Evolutionary conservation across 1,140 invertebrate species (phyloP).

Genomic region (Hormaphis cornu): DNA sequence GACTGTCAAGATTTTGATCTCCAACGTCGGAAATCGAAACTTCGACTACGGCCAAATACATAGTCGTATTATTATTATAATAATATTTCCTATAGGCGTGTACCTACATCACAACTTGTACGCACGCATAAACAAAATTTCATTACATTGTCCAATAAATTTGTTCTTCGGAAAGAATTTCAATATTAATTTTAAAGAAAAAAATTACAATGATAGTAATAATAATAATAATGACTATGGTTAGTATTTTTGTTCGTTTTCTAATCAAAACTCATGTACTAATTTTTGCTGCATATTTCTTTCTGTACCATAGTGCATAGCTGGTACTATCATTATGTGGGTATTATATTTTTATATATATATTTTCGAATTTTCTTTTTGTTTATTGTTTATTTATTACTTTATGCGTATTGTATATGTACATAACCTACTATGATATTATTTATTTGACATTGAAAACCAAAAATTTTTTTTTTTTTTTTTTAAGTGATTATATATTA

Average conservation of each 20-base stretch:
- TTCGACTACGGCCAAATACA: too few species aligned
- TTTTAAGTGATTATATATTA: not conserved
- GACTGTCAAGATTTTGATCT: not conserved
- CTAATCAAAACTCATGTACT: not conserved
- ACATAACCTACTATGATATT: not conserved
- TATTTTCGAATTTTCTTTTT: not conserved
- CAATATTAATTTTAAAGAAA: too few species aligned
- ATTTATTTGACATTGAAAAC: not conserved
- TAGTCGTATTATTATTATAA: not conserved
- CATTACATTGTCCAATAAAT: not conserved
- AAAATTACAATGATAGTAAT: too few species aligned
- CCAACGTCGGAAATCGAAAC: slow-evolving; percentile 13
- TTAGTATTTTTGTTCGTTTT: not conserved
- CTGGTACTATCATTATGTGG: too few species aligned
- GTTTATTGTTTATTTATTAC: slow-evolving; percentile 8
- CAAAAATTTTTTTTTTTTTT: not conserved
- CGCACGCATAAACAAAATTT: not conserved
- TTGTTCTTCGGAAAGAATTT: too few species aligned
- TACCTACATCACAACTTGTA: not conserved
- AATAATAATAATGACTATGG: too few species aligned
- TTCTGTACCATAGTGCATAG: too few species aligned
- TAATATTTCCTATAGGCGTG: not conserved
- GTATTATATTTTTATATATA: not conserved
- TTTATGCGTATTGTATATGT: slow-evolving; percentile 3
- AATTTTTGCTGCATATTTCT: not conserved